Evolutionary conservation across 1,140 invertebrate genomes (phyloP), one percentile per base, ranked within the genome.

Genomic region (Babylonia areolata): DNA sequence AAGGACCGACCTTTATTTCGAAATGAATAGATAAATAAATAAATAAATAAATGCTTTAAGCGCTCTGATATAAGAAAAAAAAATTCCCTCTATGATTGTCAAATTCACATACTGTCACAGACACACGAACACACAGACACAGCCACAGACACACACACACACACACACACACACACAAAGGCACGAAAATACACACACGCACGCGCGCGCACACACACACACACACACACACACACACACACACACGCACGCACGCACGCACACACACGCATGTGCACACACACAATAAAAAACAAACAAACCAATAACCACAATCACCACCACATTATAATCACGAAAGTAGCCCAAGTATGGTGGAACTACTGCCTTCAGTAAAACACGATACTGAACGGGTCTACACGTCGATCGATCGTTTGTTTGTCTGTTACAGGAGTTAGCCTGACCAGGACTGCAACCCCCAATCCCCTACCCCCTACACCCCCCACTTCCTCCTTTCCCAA

Each of bases 81-180:
- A 51, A 3, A 51, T 51, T 9, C 46, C 42, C 46, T 51, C 17
- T 12, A 51, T 51, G 9, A 0, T 51, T 51, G 46, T 31, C 80
- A 31, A 28, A 40, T 46, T n/a, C 46, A 75, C 73, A 35, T 31
- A 75, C 73, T 35, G 15, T 35, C 73, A 75, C 73, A 75, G 15
- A 75, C 73, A 75, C 73, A 75, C 73, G 35, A 12, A 75, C 73
- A 75, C 73, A 35, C 73, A 75, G 15, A 35, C 73, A 75, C 73
- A 35, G 15, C 12, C 73, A 35, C 73, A 75, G 15, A 35, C 73
- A 75, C 73, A 35, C 73, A 75, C 37, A 11, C 31, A 75, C 33
- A 39, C 33, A 75, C 37, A 75, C 37, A 75, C 31, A 35, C 33
- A 75, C 33, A 37, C 37, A 15, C 23, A 35, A 3, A 35, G 3